Conservation (phyloP, 2,113 vertebrate species). For the Menidia beryllina region DNA sequence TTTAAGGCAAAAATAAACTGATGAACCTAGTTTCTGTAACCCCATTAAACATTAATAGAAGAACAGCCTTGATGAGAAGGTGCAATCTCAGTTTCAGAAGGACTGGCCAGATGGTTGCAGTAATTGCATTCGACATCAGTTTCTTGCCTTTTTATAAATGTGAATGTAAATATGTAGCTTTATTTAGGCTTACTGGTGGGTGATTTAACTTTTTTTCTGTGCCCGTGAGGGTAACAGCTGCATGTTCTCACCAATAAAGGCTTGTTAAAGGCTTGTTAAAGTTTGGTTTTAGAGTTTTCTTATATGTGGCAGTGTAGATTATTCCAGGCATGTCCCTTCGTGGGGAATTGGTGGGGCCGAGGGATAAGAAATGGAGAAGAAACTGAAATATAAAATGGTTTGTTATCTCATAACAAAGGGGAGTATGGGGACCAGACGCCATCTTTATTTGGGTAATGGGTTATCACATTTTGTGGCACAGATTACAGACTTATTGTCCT, state of each 20-base stretch:
- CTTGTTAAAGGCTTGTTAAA: conserved; percentile 60
- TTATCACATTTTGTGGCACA: conserved; percentile 70
- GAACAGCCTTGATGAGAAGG: neutral
- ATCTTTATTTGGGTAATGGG: conserved; percentile 72
- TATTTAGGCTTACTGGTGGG: conserved; percentile 17
- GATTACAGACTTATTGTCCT: conserved; percentile 69
- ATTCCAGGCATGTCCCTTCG: conserved; percentile 46
- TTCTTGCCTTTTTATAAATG: conserved; percentile 1
- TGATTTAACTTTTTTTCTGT: conserved; percentile 36
- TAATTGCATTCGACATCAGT: neutral
- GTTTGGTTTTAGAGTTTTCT: conserved; percentile 61
- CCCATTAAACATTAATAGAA: neutral
- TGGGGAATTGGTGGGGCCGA: conserved; percentile 35
- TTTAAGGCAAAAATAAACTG: neutral
- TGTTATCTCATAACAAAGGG: conserved; percentile 58
- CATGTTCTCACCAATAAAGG: conserved; percentile 39
- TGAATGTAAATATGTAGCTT: conserved; percentile 25
- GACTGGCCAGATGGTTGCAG: neutral
- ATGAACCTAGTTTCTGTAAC: neutral
- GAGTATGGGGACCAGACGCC: conserved; percentile 71
- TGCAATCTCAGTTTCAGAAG: conserved; percentile 19
- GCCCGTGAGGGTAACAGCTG: conserved; percentile 52
- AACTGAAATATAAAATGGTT: conserved; percentile 69
- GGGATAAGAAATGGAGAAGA: conserved; percentile 66
- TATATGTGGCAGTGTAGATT: conserved; percentile 40